Evolutionary conservation across 2,888 invertebrate species (phyloP).

Genomic region (Lissonota sp.): DNA sequence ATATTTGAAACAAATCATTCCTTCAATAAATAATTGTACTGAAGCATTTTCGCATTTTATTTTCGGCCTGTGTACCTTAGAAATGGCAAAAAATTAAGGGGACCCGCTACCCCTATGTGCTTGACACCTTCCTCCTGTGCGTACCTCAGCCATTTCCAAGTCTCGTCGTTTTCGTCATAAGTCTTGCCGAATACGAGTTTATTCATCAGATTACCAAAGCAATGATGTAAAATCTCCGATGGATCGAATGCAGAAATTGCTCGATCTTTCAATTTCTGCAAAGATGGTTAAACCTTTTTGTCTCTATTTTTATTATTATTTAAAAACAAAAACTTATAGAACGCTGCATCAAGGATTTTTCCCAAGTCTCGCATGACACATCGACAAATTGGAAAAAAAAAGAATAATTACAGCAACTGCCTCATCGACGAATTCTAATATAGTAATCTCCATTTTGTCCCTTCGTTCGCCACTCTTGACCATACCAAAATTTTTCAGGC

Average conservation of each 20-base stretch:
- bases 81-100: conserved; percentile 93
- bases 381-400: not conserved
- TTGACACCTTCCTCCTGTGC: conserved; percentile 94
- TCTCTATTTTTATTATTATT: not conserved
- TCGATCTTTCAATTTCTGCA: conserved; percentile 72
- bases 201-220: conserved; percentile 91
- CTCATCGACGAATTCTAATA: conserved; percentile 87
- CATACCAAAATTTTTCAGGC: conserved; percentile 90
- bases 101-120: conserved; percentile 92
- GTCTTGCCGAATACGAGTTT: conserved; percentile 91
- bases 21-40: not conserved
- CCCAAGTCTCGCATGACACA: not conserved
- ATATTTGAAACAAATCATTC: not conserved
- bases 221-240: conserved; percentile 87
- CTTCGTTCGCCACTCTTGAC: conserved; percentile 87
- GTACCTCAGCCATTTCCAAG: conserved; percentile 91
- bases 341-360: not conserved
- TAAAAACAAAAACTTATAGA: not conserved
- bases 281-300: conserved; percentile 4
- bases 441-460: conserved; percentile 87
- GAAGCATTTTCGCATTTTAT: not conserved
- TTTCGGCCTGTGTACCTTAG: conserved; percentile 85
- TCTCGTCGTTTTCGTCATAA: conserved; percentile 88
- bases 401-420: conserved; percentile 82
- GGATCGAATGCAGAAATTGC: conserved; percentile 84